Conservation (phyloP, 2,113 vertebrate genomes). For the Tragelaphus strepsiceros region DNA sequence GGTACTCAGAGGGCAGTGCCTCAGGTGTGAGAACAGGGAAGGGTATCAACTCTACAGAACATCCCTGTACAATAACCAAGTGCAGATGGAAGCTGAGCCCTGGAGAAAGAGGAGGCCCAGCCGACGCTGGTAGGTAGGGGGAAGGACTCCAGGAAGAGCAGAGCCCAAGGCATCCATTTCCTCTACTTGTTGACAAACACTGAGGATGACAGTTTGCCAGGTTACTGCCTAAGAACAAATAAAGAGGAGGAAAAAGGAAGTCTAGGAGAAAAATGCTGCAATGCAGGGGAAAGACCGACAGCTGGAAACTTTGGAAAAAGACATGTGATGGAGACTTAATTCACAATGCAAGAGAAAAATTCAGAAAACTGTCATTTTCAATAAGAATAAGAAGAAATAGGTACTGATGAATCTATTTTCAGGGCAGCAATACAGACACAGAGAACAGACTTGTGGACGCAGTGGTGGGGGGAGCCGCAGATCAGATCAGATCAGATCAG, state of each 20-base stretch:
- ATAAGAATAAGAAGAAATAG: background rate
- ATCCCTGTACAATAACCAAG: rapidly evolving
- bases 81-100: background rate
- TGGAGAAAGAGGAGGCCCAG: background rate
- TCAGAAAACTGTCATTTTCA: background rate
- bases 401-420: background rate
- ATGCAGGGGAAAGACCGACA: background rate
- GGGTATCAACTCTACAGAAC: too few species aligned
- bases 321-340: background rate
- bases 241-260: background rate
- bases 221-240: background rate
- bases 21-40: rapidly evolving
- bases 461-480: rapidly evolving
- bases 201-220: background rate
- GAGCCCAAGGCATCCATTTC: background rate
- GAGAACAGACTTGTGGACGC: background rate
- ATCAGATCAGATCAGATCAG: too few species aligned
- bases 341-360: background rate
- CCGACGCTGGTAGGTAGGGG: rapidly evolving
- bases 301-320: background rate
- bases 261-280: background rate
- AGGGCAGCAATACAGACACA: background rate
- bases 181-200: background rate
- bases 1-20: background rate
- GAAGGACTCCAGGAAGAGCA: background rate